Conservation (phyloP, 2,113 vertebrate species). For the Semnopithecus entellus region DNA sequence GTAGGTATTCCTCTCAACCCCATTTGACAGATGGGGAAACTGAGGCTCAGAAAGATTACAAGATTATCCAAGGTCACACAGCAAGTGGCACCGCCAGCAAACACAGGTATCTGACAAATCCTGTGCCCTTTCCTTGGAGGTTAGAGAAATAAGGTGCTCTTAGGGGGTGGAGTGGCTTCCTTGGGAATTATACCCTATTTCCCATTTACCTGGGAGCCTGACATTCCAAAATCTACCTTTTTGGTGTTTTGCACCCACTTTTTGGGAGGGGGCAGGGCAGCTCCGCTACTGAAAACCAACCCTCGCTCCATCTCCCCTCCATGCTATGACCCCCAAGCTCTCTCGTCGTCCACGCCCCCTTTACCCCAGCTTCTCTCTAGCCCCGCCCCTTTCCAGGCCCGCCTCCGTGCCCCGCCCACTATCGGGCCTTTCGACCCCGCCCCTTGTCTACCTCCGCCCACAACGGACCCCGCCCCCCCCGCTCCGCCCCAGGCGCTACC, state of each 20-base stretch:
- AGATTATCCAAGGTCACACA: background rate
- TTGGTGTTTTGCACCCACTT: background rate
- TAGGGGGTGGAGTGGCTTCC: background rate
- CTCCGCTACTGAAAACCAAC: background rate
- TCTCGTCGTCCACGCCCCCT: background rate
- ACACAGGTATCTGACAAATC: background rate
- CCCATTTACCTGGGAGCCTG: background rate
- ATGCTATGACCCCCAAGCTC: background rate
- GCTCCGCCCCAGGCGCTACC: constrained; percentile 41
- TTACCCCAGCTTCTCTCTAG: background rate
- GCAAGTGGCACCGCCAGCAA: background rate
- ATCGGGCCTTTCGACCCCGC: background rate
- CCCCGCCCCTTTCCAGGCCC: background rate
- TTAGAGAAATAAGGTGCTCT: background rate
- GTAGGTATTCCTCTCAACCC: background rate
- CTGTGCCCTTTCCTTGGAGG: background rate
- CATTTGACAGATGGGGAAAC: constrained; percentile 12
- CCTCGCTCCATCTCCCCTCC: background rate
- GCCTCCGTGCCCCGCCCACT: background rate
- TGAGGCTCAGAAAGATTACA: background rate
- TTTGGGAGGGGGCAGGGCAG: background rate
- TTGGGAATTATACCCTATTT: background rate
- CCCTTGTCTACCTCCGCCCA: constrained; percentile 36
- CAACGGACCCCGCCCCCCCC: constrained; percentile 54
- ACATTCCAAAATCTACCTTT: constrained; percentile 34